Evolutionary conservation across 2,888 invertebrate genomes (phyloP).

Genomic region (Caenorhabditis parvicauda): DNA sequence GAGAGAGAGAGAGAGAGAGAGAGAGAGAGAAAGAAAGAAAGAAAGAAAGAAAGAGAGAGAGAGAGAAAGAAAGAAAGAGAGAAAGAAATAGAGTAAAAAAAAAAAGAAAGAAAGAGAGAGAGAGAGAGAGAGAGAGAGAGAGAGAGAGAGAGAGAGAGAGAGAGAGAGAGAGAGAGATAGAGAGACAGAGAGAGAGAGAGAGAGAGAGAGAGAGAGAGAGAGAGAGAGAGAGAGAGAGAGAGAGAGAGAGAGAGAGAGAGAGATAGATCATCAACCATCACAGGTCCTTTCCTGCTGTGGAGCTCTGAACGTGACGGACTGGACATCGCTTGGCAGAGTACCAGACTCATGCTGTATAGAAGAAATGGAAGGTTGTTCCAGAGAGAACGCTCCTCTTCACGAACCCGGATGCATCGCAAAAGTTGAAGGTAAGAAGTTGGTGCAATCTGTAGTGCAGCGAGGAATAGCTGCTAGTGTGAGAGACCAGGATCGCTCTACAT

Average conservation of each 20-base stretch:
- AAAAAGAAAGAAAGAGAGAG: not conserved
- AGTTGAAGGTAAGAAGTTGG: slow-evolving; percentile 48
- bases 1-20: not conserved
- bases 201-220: not conserved
- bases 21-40: not conserved
- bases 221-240: not conserved
- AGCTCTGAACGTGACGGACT: slow-evolving; percentile 57
- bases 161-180: too few species aligned
- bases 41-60: not conserved
- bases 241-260: not conserved
- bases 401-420: slow-evolving; percentile 50
- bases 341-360: slow-evolving; percentile 60
- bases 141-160: not conserved
- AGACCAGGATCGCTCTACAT: not conserved
- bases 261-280: slow-evolving; percentile 1
- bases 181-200: too few species aligned
- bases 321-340: slow-evolving; percentile 39
- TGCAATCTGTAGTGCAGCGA: too few species aligned
- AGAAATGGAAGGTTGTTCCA: slow-evolving; percentile 45
- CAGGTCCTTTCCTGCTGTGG: slow-evolving; percentile 59
- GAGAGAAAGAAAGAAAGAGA: not conserved
- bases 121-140: not conserved
- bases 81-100: too few species aligned
- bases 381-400: slow-evolving; percentile 40
- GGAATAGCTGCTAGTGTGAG: not conserved